phyloP scores from a whole-genome alignment of 2,888 invertebrate genomes.

The Cosmorhoe ocellata region DNA sequence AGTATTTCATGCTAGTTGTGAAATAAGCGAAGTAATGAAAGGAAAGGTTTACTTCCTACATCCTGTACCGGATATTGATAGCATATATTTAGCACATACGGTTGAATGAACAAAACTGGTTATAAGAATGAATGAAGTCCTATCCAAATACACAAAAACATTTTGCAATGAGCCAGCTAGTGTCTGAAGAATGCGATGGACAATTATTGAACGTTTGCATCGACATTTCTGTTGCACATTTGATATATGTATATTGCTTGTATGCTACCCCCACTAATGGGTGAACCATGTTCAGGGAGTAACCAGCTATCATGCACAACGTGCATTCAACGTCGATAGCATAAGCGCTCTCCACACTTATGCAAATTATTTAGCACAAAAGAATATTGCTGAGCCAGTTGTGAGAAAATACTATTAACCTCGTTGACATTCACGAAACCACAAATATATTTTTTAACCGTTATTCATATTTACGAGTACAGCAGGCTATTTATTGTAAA shows the following conservation, averaged over 20 bases:
- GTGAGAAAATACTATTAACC: neutral
- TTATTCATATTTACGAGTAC: slow-evolving; percentile 38
- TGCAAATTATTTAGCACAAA: neutral
- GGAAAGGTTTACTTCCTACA: slow-evolving; percentile 23
- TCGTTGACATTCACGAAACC: neutral
- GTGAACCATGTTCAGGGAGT: slow-evolving; percentile 3
- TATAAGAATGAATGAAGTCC: too few relatives aligned
- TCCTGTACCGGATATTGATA: slow-evolving; percentile 10
- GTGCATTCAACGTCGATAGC: neutral
- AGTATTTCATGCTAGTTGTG: slow-evolving; percentile 23
- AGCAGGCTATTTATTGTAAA: slow-evolving; percentile 50
- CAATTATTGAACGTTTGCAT: neutral
- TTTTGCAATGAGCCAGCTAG: too few relatives aligned
- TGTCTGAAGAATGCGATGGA: too few relatives aligned
- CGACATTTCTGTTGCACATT: neutral
- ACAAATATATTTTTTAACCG: slow-evolving; percentile 12
- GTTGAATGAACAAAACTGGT: too few relatives aligned
- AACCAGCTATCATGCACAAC: neutral
- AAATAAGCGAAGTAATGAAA: slow-evolving; percentile 30
- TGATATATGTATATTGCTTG: neutral
- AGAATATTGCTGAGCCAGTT: neutral
- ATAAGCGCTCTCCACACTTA: too few relatives aligned
- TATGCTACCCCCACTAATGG: slow-evolving; percentile 5
- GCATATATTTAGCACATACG: neutral
- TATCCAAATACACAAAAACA: too few relatives aligned